phyloP scores from a whole-genome alignment of 37 sponge, comb jelly and placozoan species.

The Geodia barretti region DNA sequence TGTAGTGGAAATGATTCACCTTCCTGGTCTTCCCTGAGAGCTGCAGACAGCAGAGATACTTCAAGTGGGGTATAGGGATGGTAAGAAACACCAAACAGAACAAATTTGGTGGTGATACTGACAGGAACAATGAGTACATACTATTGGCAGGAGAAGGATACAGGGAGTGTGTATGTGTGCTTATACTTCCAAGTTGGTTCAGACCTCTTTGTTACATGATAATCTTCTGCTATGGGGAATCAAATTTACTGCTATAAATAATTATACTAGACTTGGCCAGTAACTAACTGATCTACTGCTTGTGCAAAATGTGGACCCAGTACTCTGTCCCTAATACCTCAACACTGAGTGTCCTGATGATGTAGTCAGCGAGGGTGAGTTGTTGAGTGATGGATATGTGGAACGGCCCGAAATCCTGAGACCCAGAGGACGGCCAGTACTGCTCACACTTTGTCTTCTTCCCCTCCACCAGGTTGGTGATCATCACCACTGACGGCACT shows the following conservation, averaged over 20 bases:
- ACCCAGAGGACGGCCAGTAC: constrained; percentile 45
- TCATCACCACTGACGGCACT: constrained; percentile 41
- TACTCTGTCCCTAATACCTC: neutral
- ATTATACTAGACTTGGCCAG: too few species aligned
- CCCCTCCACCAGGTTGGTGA: constrained; percentile 44
- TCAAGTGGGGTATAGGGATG: neutral
- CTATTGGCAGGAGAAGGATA: too few species aligned
- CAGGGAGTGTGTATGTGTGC: too few species aligned
- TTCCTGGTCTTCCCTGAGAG: neutral
- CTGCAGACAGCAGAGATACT: neutral
- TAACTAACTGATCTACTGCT: too few species aligned
- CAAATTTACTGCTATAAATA: too few species aligned
- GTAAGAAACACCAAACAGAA: too few species aligned
- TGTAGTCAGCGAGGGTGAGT: constrained; percentile 16
- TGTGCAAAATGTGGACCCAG: too few species aligned
- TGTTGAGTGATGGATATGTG: constrained; percentile 15
- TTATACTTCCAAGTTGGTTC: too few species aligned
- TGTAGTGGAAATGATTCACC: constrained; percentile 58
- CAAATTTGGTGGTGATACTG: too few species aligned
- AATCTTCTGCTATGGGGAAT: too few species aligned
- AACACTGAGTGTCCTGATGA: constrained; percentile 20
- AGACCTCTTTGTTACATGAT: too few species aligned
- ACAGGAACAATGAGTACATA: too few species aligned
- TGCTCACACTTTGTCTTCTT: constrained; percentile 54
- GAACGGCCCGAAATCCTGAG: constrained; percentile 24